Conservation (phyloP, 1,140 invertebrate genomes). For the Bombyx mandarina region DNA sequence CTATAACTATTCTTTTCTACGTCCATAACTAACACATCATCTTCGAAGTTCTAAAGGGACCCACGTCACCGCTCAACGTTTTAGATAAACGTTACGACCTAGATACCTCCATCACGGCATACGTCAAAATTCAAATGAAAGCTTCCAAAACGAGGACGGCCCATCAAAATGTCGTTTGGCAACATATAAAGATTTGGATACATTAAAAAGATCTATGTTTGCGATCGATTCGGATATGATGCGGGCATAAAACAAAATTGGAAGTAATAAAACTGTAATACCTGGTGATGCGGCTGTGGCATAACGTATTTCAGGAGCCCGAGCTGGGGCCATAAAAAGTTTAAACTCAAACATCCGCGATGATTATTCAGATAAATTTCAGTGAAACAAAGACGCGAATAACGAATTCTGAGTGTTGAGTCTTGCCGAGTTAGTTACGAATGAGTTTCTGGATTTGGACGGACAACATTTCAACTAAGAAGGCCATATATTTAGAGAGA, state of each 20-base stretch:
- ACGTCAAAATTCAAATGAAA: conserved; percentile 7
- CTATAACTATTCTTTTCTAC: background rate
- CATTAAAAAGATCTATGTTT: conserved; percentile 26
- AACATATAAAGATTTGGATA: conserved; percentile 30
- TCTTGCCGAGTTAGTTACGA: too few species aligned
- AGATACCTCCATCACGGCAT: conserved; percentile 8
- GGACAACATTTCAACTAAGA: too few species aligned
- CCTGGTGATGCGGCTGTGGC: conserved; percentile 25
- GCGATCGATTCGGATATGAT: conserved; percentile 30
- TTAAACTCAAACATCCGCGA: too few species aligned
- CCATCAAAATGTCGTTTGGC: conserved; percentile 28
- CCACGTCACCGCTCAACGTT: conserved; percentile 4
- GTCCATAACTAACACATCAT: background rate
- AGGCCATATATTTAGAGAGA: too few species aligned
- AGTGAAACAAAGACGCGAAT: too few species aligned
- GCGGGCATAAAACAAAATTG: conserved; percentile 48
- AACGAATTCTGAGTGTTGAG: too few species aligned
- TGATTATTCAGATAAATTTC: too few species aligned
- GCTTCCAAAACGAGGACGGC: background rate
- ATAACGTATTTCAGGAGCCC: conserved; percentile 26
- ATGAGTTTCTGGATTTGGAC: too few species aligned
- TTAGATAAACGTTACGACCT: conserved; percentile 3
- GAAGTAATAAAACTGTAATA: conserved; percentile 44
- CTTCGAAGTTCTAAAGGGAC: conserved; percentile 4
- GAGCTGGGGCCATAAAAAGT: conserved; percentile 11